phyloP scores from a whole-genome alignment of 2,888 invertebrate species.

The Xylota sylvarum region DNA sequence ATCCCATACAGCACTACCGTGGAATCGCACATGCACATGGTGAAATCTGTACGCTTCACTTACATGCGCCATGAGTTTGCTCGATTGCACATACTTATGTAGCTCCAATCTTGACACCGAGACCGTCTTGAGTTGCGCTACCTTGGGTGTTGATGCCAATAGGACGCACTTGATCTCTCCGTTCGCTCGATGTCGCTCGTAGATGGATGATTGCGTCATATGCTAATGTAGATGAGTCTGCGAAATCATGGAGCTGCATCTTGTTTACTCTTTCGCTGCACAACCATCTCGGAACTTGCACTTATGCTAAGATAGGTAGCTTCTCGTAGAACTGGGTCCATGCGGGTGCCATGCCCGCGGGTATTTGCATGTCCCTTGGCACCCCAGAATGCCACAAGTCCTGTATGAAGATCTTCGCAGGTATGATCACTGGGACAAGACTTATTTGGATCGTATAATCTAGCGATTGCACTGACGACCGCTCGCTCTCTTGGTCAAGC shows the following conservation, averaged over 20 bases:
- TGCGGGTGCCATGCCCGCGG: neutral
- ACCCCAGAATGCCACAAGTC: constrained; percentile 16
- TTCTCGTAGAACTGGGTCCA: constrained; percentile 4
- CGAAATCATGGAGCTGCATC: constrained; percentile 77
- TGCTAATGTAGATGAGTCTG: constrained; percentile 77
- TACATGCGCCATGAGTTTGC: constrained; percentile 12
- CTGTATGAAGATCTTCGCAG: constrained; percentile 35
- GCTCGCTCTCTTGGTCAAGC: constrained; percentile 13
- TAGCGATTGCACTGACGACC: constrained; percentile 7
- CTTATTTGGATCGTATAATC: no score
- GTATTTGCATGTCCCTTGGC: constrained; percentile 9
- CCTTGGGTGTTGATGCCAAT: constrained; percentile 29
- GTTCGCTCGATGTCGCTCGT: neutral
- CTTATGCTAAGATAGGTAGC: neutral
- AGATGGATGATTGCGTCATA: constrained; percentile 78
- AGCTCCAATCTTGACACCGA: constrained; percentile 47
- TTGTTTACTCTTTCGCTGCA: constrained; percentile 74
- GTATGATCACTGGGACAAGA: constrained; percentile 2
- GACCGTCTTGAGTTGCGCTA: constrained; percentile 56
- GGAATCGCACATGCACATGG: constrained; percentile 58
- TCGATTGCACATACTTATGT: constrained; percentile 24
- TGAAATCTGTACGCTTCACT: no score
- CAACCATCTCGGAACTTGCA: no score
- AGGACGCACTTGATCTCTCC: constrained; percentile 25
- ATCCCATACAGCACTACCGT: constrained; percentile 52